Evolutionary conservation across 2,888 invertebrate species (phyloP), one percentile per base, ranked within the genome.

Genomic region (Dicycla oo): DNA sequence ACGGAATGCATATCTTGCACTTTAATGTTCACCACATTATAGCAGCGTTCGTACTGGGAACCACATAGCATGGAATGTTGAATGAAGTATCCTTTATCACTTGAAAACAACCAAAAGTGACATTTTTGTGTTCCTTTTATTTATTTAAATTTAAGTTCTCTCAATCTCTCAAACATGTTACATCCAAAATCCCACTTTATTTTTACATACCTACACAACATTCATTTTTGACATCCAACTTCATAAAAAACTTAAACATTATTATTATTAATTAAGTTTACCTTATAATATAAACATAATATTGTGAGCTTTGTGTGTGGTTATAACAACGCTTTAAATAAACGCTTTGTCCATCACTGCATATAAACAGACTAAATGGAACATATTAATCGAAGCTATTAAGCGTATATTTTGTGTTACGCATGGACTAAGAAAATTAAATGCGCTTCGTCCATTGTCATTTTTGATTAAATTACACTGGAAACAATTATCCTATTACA

Each of bases 61-160:
- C 88, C 91, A 91, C 88, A 82, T 81, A 92, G 94, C 94, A 94
- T 94, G 94, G 93, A 93, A 94, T 94, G 94, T 89, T 88, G 93
- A 91, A 94, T 94, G 93, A 89, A 84, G 77, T 75, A 83, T 80
- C 69, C 64, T 76, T 26, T 62, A 72, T 78, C 83, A 85, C 76
- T 75, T 76, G 18, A 67, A 64, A 68, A 61, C 23, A 62, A 67
- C 47, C 61, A 43, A 74, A 38, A 56, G 10, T 56, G 47, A 69
- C 38, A 75, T 81, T 57, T 69, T 47, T 74, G 75, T 49, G 53
- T 47, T 62, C 51, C 82, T 30, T 60, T 70, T 66, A 45, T 65
- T 61, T 49, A 18, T 49, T 81, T 72, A 60, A n/a, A 61, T 75
- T 76, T 73, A 61, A 60, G 62, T 78, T 65, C n/a, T n/a, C n/a